A percentile compares a stretch with the other conserved stretches of the same genome.
phyloP scores from a whole-genome alignment of 2,113 vertebrate species.

The Rhipidura dahli region DNA sequence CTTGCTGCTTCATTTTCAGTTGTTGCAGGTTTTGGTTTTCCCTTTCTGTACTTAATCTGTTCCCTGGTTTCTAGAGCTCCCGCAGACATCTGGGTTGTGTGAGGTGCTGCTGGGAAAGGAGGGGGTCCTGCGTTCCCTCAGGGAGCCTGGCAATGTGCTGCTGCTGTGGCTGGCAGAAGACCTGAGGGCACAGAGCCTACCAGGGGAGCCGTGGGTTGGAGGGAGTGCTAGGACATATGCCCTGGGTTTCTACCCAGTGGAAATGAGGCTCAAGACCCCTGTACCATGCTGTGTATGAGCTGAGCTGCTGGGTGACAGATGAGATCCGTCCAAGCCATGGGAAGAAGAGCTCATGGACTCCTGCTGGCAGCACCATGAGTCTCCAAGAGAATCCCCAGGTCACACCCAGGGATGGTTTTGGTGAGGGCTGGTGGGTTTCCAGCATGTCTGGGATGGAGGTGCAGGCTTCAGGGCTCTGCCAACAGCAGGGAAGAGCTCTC shows the following conservation, averaged over 20 bases:
- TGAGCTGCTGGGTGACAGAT: neutral
- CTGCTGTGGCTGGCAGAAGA: neutral
- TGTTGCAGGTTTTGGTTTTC: neutral
- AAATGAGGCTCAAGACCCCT: neutral
- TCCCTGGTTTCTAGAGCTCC: neutral
- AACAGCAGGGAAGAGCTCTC: neutral
- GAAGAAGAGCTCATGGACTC: neutral
- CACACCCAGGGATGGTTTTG: rapidly evolving
- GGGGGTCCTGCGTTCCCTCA: rapidly evolving
- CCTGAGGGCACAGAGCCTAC: neutral
- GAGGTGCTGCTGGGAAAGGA: neutral
- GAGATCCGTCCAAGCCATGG: neutral
- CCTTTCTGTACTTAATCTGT: neutral
- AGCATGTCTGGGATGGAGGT: neutral
- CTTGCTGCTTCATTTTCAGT: neutral
- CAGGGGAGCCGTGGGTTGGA: neutral
- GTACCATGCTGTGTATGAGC: neutral
- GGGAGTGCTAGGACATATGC: neutral
- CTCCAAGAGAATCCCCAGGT: neutral
- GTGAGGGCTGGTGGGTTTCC: neutral
- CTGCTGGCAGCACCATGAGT: rapidly evolving
- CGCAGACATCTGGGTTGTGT: neutral
- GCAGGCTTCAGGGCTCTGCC: neutral
- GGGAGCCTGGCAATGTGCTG: neutral
- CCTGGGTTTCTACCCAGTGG: neutral